Evolutionary conservation across 1,140 invertebrate genomes (phyloP), one percentile per base, ranked within the genome.

Genomic region (Drosophila nikananu): DNA sequence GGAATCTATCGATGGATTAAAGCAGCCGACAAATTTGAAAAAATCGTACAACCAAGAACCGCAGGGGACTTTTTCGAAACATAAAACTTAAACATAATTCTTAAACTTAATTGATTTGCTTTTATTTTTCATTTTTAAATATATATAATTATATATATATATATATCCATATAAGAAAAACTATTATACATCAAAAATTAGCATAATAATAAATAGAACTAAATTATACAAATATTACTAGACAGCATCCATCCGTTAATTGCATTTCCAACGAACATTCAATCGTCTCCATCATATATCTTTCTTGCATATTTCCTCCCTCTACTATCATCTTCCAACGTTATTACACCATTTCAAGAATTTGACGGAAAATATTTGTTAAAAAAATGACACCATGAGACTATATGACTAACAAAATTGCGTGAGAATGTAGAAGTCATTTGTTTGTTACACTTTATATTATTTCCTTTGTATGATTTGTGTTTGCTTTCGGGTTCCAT

Each of bases 201-300:
- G 89, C 68, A 86, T 90, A 90, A 90, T 89, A 89, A 89, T 90
- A 90, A 90, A 90, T 89, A 89, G 71, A 90, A 90, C 86, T 82
- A 90, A 87, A 90, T 78, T 90, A 90, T 90, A 90, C 86, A 90
- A 90, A 90, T 90, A 90, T 90, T 86, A 82, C 86, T 90, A 90
- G 86, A 90, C 81, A 90, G 81, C 83, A 55, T 61, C 82, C 83
- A 68, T 79, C 64, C 66, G 54, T 80, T 55, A 70, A 70, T 51
- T 79, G 77, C 68, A 77, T 77, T 46, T 62, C 71, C 64, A 77
- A 62, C 75, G 73, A 75, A 75, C 70, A 55, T 48, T 42, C 39
- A 57, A 58, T 59, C 60, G 63, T 77, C 55, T 66, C 49, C 35
- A 35, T 39, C 21, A 12, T 39, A 35, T 4, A 17, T 46, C 35